Percentiles rank a stretch among this genome's conserved stretches.
Conservation (phyloP, 2,797 vertebrate genomes). For the Rallus crepitans region DNA sequence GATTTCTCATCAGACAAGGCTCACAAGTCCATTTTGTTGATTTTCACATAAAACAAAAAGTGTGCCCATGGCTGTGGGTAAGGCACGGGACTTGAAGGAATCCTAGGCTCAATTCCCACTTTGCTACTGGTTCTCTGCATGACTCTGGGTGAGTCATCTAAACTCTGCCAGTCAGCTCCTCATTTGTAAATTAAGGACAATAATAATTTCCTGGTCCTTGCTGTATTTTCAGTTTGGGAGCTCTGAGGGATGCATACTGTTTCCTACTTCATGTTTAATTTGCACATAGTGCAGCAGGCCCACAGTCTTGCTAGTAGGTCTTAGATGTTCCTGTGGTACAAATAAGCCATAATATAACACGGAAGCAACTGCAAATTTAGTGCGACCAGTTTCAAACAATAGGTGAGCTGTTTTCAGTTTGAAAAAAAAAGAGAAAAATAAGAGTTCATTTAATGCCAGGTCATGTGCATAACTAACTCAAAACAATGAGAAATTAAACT, state of each 20-base stretch:
- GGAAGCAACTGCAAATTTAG: not conserved
- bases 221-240: not conserved
- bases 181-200: not conserved
- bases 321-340: not conserved
- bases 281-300: not conserved
- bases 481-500: not conserved
- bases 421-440: not conserved
- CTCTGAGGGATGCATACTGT: not conserved
- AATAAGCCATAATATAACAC: not conserved
- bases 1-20: slow-evolving; percentile 16
- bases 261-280: slow-evolving; percentile 12
- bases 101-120: slow-evolving; percentile 42
- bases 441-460: not conserved
- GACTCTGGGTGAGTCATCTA: slow-evolving; percentile 31
- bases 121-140: not conserved
- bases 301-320: not conserved
- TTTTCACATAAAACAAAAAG: slow-evolving; percentile 16
- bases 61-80: not conserved
- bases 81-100: not conserved
- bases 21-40: not conserved
- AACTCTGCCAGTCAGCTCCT: slow-evolving; percentile 20
- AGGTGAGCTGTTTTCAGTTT: not conserved
- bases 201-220: slow-evolving; percentile 11
- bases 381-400: not conserved
- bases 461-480: not conserved